Evolutionary conservation across 2,797 vertebrate genomes (phyloP), one percentile per base, ranked within the genome.

Genomic region (Cirrhinus mrigala): DNA sequence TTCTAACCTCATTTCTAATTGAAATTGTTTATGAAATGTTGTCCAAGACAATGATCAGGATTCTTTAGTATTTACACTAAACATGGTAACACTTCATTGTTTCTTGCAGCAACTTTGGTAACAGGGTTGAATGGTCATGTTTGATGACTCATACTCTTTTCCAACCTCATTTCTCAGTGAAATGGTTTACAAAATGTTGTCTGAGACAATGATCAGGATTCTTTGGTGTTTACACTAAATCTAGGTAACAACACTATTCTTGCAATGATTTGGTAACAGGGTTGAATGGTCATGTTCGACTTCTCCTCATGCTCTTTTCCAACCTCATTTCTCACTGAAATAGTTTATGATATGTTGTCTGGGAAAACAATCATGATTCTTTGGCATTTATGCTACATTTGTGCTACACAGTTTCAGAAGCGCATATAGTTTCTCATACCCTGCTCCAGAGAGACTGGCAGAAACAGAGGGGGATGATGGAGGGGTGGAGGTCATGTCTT

Each of bases 391-490:
- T 2, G 64, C 64, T 29, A 9, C 20, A n/a, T 46, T 46, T 46
- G 44, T 9, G 44, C 44, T 54, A 8, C 52, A 54, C 5, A 14
- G 27, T 66, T 66, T 33, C 27, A 66, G 27, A 66, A 66, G 27
- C 0, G 8, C 29, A 8, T 27, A 24, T 14, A 69, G 87, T 60
- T 66, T 48, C 78, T 52, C 15, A 58, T 91, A 94, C 93, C 93
- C 92, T 82, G 92, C 90, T 91, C 90, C 91, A 81, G 92, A 91
- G 15, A 93, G 91, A 50, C 88, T 88, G 11, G 91, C 89, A 50
- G 90, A 92, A 86, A 94, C 92, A 0, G 92, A 93, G 0, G 93
- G 93, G 29, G 93, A 94, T 7, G 92, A 91, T 0, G 93, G 93
- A 27, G 93, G 93, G 9, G 93, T 93, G 83, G 88, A 88, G 11